Percentiles rank a stretch among this genome's conserved stretches.
Conservation (phyloP, 1,140 invertebrate species). For the Mercenaria mercenaria region DNA sequence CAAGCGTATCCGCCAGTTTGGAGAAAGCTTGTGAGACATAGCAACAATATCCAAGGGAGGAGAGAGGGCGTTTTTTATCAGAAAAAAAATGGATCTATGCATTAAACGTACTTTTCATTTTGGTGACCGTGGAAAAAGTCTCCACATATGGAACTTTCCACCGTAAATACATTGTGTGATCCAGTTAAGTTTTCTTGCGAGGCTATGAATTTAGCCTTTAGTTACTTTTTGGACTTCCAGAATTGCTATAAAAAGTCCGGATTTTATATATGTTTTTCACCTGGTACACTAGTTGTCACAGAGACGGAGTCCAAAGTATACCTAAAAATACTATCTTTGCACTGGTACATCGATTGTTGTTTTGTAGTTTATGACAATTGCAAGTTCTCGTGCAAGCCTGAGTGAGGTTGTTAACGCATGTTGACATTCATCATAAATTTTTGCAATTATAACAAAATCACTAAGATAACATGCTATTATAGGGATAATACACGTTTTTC, state of each 20-base stretch:
- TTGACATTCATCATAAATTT: conserved; percentile 21
- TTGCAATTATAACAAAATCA: conserved; percentile 36
- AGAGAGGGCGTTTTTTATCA: too few species aligned
- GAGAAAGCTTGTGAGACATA: too few species aligned
- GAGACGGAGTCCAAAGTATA: not conserved
- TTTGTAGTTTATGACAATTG: conserved; percentile 42
- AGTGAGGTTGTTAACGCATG: not conserved
- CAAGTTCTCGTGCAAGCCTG: conserved; percentile 3
- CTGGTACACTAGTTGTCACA: not conserved
- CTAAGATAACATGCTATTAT: conserved; percentile 29
- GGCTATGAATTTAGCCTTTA: conserved; percentile 3
- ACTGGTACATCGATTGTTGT: conserved; percentile 28
- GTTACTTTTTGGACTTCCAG: not conserved
- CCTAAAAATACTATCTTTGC: conserved; percentile 30
- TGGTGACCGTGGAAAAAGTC: not conserved
- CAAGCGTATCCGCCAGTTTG: too few species aligned
- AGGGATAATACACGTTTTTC: too few species aligned
- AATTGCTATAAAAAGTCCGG: not conserved
- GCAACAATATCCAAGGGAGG: too few species aligned
- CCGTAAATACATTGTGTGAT: conserved; percentile 3
- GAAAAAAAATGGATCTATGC: too few species aligned
- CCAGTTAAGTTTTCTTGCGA: too few species aligned
- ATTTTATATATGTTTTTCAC: conserved; percentile 3
- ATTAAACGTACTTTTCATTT: not conserved
- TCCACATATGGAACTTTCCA: not conserved